phyloP scores from a whole-genome alignment of 2,113 vertebrate genomes.

The Anolis sagrei region DNA sequence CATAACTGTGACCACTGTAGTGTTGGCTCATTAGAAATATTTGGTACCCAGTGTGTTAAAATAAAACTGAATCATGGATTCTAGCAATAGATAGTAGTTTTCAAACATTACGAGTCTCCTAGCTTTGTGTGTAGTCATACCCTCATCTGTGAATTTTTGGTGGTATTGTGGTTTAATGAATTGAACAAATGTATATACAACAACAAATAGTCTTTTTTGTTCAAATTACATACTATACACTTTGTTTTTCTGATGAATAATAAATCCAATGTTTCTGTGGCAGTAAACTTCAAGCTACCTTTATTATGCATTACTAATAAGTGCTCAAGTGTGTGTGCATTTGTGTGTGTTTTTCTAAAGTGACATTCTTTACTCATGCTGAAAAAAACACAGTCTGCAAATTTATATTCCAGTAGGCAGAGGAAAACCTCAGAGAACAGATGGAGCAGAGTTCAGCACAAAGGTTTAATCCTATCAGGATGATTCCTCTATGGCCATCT shows the following conservation, averaged over 20 bases:
- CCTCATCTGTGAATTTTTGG: slow-evolving; percentile 61
- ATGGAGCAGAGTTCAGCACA: slow-evolving; percentile 91
- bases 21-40: slow-evolving; percentile 49
- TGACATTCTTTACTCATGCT: slow-evolving; percentile 42
- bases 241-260: slow-evolving; percentile 62
- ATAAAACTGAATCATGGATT: slow-evolving; percentile 55
- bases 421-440: slow-evolving; percentile 83
- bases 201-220: slow-evolving; percentile 62
- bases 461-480: slow-evolving; percentile 98
- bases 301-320: slow-evolving; percentile 55
- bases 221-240: slow-evolving; percentile 61
- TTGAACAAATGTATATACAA: slow-evolving; percentile 67
- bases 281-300: slow-evolving; percentile 57
- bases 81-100: slow-evolving; percentile 54
- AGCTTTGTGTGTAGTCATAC: slow-evolving; percentile 65
- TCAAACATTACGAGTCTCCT: slow-evolving; percentile 66
- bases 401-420: slow-evolving; percentile 73
- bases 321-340: slow-evolving; percentile 38
- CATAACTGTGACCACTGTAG: slow-evolving; percentile 33
- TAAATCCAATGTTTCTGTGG: slow-evolving; percentile 59
- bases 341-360: slow-evolving; percentile 26
- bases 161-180: slow-evolving; percentile 60
- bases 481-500: slow-evolving; percentile 95
- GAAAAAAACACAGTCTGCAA: slow-evolving; percentile 63
- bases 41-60: slow-evolving; percentile 51